phyloP scores from a whole-genome alignment of 2,888 invertebrate species.

The Disparrhopalites patrizii region DNA sequence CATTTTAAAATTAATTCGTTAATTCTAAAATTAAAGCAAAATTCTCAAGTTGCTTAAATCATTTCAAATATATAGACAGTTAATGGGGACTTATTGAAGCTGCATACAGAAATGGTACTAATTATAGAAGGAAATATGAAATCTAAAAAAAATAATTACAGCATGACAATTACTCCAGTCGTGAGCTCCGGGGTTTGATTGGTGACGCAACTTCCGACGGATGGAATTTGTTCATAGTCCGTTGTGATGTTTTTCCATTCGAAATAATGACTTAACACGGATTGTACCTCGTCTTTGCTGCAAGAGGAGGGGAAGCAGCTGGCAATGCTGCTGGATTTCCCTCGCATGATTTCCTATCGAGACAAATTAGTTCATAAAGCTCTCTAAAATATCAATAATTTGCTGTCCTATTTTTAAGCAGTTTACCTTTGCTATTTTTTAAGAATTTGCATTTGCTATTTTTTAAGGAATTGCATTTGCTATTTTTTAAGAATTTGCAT shows the following conservation, averaged over 20 bases:
- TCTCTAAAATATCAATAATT: no score
- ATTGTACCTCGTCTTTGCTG: slow-evolving; percentile 31
- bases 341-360: not conserved
- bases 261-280: slow-evolving; percentile 21
- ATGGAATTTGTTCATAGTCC: slow-evolving; percentile 45
- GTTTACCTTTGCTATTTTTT: not conserved
- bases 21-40: no score
- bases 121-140: not conserved
- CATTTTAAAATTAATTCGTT: no score
- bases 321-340: slow-evolving; percentile 13
- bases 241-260: slow-evolving; percentile 11
- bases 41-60: no score
- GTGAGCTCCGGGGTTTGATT: slow-evolving; percentile 46
- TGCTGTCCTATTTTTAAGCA: no score
- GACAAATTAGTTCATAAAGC: no score
- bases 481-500: not conserved
- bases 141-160: slow-evolving; percentile 26
- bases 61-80: no score
- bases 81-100: no score
- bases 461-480: not conserved
- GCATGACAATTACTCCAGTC: slow-evolving; percentile 32
- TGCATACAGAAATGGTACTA: no score
- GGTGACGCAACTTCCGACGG: slow-evolving; percentile 40
- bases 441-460: not conserved
- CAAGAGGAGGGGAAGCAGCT: slow-evolving; percentile 39